Evolutionary conservation across 2,888 invertebrate species (phyloP), one percentile per base, ranked within the genome.

Genomic region (Nemotelus pantherinus): DNA sequence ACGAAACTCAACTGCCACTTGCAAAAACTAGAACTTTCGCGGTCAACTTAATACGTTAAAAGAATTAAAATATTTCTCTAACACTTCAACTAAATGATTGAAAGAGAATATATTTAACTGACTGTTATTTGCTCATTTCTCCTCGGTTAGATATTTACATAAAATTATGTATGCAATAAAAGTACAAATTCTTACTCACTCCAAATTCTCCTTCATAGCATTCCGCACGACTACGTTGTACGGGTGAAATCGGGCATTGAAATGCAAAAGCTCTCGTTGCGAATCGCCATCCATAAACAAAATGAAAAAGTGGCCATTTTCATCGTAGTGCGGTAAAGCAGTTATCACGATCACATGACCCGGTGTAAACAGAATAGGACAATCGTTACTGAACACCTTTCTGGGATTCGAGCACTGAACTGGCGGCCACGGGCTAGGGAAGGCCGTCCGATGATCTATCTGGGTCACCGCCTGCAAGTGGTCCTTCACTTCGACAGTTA

Each of bases 371-470:
- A 85, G 81, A 77, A 86, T 85, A 0, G 87, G 87, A 48, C 83
- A 82, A 80, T 87, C 87, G 78, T 86, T 86, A 79, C 85, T 86
- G 47, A 87, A 87, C 0, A 84, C 80, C 75, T 58, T 67, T 43
- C 57, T 55, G 6, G 76, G 71, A 76, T 86, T 85, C 0, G 86
- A 85, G 2, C 84, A 82, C 53, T 87, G 87, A 77, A 87, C 82
- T 5, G 85, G 84, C n/a, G 87, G 87, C 85, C 86, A 86, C 7
- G 87, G 86, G 80, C 84, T 84, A 47, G 87, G 87, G 67, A 84
- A 87, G 1, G 85, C 81, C 2, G 85, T 82, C 3, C 87, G 85
- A 82, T 87, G 87, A 82, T 87, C 87, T 3, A 87, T 84, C 80
- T 87, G 87, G 77, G 85, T 86, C 44, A 87, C 83, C 45, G 83